Percentiles rank a stretch among this genome's conserved stretches.
phyloP scores from a whole-genome alignment of 2,888 invertebrate species.

The Craniophora ligustri region DNA sequence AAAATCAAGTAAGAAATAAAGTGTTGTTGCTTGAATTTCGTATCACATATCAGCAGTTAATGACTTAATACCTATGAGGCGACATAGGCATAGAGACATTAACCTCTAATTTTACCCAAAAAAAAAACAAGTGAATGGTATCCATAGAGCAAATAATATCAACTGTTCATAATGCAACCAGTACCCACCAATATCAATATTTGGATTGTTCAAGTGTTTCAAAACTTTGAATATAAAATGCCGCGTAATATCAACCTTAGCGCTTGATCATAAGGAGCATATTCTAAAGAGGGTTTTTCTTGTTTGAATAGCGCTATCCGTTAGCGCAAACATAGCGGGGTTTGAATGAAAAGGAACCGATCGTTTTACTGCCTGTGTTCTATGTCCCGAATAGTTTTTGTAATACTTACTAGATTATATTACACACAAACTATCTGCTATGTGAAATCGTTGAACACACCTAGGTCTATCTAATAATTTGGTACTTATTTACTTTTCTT shows the following conservation, averaged over 20 bases:
- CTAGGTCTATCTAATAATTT: no score
- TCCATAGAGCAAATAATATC: slow-evolving; percentile 42
- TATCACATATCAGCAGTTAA: no score
- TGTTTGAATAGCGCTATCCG: slow-evolving; percentile 58
- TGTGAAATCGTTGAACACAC: slow-evolving; percentile 10
- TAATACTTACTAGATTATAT: neutral
- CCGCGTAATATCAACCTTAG: slow-evolving; percentile 21
- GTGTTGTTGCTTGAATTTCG: no score
- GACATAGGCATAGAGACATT: slow-evolving; percentile 32
- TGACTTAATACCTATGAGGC: neutral
- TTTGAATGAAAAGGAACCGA: slow-evolving; percentile 42
- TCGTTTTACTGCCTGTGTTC: slow-evolving; percentile 38
- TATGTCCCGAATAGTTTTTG: slow-evolving; percentile 16
- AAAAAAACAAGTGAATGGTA: slow-evolving; percentile 39
- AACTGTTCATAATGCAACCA: slow-evolving; percentile 39
- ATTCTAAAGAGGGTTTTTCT: neutral
- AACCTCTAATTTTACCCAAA: slow-evolving; percentile 27
- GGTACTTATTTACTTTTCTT: neutral
- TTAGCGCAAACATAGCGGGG: slow-evolving; percentile 65
- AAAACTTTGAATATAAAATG: slow-evolving; percentile 44
- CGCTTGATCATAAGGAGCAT: neutral
- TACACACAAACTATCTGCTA: slow-evolving; percentile 1
- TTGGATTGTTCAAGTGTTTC: slow-evolving; percentile 64
- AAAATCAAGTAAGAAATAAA: no score
- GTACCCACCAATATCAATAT: slow-evolving; percentile 60